These are phyloP conservation scores for Archivesica marissinica DNA, from an alignment of 1,140 invertebrate species.

Conservation along the genomic window DNA sequence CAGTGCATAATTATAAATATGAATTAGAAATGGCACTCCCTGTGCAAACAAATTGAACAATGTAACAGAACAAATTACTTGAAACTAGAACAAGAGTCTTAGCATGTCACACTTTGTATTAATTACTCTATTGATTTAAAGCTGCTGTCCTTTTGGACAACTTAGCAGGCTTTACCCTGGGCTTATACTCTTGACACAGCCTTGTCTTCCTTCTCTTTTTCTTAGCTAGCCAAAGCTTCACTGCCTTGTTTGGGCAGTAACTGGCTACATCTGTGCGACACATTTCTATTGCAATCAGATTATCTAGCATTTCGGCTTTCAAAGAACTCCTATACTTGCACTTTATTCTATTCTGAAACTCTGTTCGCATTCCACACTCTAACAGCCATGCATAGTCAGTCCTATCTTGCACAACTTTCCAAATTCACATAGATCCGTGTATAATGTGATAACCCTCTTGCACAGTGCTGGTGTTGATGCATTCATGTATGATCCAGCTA, in stretches of 20 bases:
- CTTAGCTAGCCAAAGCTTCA: conserved; percentile 13
- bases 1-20: too few species aligned
- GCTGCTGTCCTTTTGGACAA: too few species aligned
- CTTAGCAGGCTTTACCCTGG: conserved; percentile 17
- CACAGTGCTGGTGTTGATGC: neutral
- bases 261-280: neutral
- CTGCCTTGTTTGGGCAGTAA: neutral
- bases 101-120: too few species aligned
- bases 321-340: neutral
- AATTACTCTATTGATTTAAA: too few species aligned
- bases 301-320: conserved; percentile 16
- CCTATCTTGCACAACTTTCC: conserved; percentile 17
- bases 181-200: conserved; percentile 14
- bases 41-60: too few species aligned
- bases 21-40: too few species aligned
- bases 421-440: neutral
- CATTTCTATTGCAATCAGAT: neutral
- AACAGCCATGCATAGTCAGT: conserved; percentile 5
- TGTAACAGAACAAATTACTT: too few species aligned
- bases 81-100: too few species aligned
- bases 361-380: conserved; percentile 55
- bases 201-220: conserved; percentile 39
- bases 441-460: neutral
- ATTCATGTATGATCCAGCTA: neutral
- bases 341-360: conserved; percentile 40